Evolutionary conservation across 2,113 vertebrate genomes (phyloP), one percentile per base, ranked within the genome.

Genomic region (Psammodynastes pulverulentus): DNA sequence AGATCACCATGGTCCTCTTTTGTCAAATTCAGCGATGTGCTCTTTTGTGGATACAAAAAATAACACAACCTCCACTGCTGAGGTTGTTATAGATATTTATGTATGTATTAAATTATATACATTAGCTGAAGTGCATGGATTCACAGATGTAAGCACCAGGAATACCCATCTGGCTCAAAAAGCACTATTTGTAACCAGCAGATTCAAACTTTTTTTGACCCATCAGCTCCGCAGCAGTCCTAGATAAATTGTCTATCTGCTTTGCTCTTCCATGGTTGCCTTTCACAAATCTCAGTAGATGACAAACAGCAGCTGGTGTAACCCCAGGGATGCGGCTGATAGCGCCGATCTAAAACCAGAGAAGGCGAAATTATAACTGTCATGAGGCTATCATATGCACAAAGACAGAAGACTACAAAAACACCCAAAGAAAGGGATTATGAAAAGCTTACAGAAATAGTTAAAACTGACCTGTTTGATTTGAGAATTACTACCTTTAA

Each of bases 261-360:
- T 89, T 89, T 91, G 56, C 90, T 95, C 85, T 95, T 4, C 29
- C 93, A 51, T 90, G 94, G 43, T 46, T 9, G 21, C 48, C 94
- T 94, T 97, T 98, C 34, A 99, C 98, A 79, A 98, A 99, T 89
- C 97, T 96, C 0, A 99, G 97, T 92, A 99, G 97, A 91, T 98
- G 97, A 87, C 99, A 45, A 0, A 99, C 91, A n/a, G 98, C 99
- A 90, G 99, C 98, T 0, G 99, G 98, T 43, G 99, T 99, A 54
- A 99, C 96, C 21, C 99, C 99, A 94, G 98, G 98, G 93, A 99
- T 97, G 62, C 99, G 98, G 84, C 98, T 97, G 49, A 98, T 98
- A 5, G 98, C 98, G 0, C 98, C 98, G 2, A 99, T 97, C 99
- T 99, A 95, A 24, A 9, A 19, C 90, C 0, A 92, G 90, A 95